Percentiles rank a stretch among this genome's conserved stretches.
phyloP scores from a whole-genome alignment of 2,113 vertebrate species.

The Motacilla alba region DNA sequence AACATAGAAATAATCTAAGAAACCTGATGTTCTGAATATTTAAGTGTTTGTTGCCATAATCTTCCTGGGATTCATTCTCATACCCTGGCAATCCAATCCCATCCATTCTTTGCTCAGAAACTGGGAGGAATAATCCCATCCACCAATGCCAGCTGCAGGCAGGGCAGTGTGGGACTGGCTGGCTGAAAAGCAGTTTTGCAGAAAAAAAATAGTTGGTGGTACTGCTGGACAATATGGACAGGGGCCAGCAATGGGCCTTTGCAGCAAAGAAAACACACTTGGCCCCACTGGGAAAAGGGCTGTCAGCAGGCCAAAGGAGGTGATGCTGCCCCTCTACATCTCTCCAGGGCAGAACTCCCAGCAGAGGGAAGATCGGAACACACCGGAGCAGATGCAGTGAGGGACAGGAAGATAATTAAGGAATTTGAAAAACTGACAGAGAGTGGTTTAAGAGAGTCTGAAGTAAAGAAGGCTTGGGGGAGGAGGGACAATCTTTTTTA shows the following conservation, averaged over 20 bases:
- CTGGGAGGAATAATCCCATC: not conserved
- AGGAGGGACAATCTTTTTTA: not conserved
- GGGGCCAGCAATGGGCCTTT: not conserved
- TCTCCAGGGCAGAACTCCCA: not conserved
- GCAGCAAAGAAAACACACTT: not conserved
- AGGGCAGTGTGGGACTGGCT: accelerated
- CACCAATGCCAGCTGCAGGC: not conserved
- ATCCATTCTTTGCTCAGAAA: not conserved
- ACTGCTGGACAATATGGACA: not conserved
- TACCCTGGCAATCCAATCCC: not conserved
- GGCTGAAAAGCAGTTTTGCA: not conserved
- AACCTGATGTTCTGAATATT: not conserved
- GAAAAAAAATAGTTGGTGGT: not conserved
- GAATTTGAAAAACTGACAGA: not conserved
- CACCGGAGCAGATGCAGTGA: not conserved
- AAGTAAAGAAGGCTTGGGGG: not conserved
- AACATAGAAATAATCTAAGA: not conserved
- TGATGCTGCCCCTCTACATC: not conserved
- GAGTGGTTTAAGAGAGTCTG: not conserved
- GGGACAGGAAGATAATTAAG: not conserved
- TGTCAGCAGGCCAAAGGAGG: not conserved
- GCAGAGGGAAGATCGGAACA: not conserved
- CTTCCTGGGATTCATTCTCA: not conserved
- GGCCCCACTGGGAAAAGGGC: not conserved
- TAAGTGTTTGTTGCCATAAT: not conserved